Conservation (phyloP, 2,113 vertebrate genomes). For the crab-eating macaque (Macaca fascicularis) region DNA sequence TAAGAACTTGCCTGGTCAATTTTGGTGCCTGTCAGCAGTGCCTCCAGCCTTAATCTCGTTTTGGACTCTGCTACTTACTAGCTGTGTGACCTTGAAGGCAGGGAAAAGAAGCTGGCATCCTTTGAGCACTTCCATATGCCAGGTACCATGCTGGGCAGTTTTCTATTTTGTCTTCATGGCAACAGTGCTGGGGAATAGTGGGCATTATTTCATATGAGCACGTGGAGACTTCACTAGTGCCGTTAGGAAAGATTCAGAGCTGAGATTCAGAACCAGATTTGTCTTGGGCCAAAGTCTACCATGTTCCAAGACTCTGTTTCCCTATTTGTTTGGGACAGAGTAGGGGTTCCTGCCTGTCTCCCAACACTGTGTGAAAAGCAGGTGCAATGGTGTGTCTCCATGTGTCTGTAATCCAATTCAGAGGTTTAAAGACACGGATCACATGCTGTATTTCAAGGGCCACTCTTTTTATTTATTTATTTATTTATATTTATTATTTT, state of each 20-base stretch:
- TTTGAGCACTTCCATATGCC: not conserved
- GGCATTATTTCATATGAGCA: not conserved
- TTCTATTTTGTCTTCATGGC: not conserved
- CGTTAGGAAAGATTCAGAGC: not conserved
- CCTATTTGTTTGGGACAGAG: not conserved
- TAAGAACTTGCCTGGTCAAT: not conserved
- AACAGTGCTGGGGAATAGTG: not conserved
- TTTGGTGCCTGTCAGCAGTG: not conserved
- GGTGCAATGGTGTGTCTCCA: not conserved
- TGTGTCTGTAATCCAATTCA: not conserved
- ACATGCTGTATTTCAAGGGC: not conserved
- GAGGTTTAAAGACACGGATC: not conserved
- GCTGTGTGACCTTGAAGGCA: not conserved
- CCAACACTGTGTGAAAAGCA: not conserved
- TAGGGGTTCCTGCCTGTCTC: not conserved
- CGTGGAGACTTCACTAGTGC: not conserved
- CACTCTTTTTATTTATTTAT: too few relatives aligned
- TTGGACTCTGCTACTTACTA: not conserved
- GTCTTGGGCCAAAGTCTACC: not conserved
- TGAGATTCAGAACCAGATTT: not conserved
- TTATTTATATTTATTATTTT: too few relatives aligned
- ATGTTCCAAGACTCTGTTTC: not conserved
- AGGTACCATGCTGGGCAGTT: not conserved
- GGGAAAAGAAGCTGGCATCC: not conserved
- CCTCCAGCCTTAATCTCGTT: not conserved